Evolutionary conservation across 2,888 invertebrate species (phyloP), one percentile per base, ranked within the genome.

Genomic region (Microctonus brassicae): DNA sequence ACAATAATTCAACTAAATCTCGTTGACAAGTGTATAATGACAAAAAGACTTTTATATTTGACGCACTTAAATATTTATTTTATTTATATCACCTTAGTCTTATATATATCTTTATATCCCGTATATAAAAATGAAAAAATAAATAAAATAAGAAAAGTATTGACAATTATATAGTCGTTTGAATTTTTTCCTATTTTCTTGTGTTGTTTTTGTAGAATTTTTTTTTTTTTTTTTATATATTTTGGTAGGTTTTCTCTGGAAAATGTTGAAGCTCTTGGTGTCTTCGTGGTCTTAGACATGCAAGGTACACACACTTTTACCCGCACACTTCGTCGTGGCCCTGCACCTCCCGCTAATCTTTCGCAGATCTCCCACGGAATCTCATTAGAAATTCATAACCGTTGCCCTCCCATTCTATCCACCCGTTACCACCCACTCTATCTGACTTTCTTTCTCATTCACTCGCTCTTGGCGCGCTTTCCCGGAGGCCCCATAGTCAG

Each of bases 351-450:
- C 66, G 62, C 86, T 87, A 87, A 87, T 87, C 86, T 87, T 83
- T 86, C 81, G 83, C 86, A 86, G 87, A 86, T 87, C 87, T 86
- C 78, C 83, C 83, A 78, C 84, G 83, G 85, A 87, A 87, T 87
- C 87, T 87, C 86, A 85, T 87, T 86, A 87, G 86, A 86, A 87
- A 87, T 87, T 87, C 87, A 87, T 87, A 71, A 71, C 71, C 66
- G 65, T 71, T 66, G 65, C 79, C 77, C 78, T 73, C 64, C 73
- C 73, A 69, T 65, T 60, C 73, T 75, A 71, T 77, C 74, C 73
- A 73, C 55, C 47, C 36, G 10, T 47, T 62, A 52, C 57, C 65
- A 57, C 55, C 69, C 65, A 64, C 17, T 13, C 13, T 13, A 39
- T 39, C 66, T 62, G 20, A 39, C 60, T 57, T 63, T 29, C 57